Conservation (phyloP, 2,797 vertebrate genomes). For the Calcarius lapponicus region DNA sequence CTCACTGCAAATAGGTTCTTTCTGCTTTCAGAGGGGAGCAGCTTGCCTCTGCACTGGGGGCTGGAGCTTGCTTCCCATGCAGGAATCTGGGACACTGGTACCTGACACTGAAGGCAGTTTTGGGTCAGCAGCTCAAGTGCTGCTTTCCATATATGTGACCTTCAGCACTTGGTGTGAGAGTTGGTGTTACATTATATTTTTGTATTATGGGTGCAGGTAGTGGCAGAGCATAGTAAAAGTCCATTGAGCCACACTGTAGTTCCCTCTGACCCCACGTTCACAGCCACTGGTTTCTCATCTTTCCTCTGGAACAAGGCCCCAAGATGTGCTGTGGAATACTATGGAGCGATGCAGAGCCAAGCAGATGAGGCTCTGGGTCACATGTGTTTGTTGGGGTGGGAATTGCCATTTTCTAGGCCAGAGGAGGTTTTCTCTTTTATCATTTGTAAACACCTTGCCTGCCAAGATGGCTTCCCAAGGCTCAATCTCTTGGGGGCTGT, state of each 20-base stretch:
- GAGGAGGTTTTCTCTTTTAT: not conserved
- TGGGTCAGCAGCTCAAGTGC: not conserved
- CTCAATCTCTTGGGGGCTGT: rapidly evolving
- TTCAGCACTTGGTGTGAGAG: not conserved
- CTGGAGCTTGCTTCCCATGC: not conserved
- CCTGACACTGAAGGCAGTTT: not conserved
- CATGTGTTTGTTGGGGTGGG: not conserved
- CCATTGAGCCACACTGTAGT: not conserved
- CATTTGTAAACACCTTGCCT: not conserved
- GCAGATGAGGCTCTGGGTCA: not conserved
- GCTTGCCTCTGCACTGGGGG: not conserved
- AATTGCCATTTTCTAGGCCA: not conserved
- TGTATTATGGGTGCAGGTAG: rapidly evolving
- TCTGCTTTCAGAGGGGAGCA: not conserved
- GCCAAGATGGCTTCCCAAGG: not conserved
- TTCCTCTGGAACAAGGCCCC: not conserved
- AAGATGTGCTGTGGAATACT: not conserved
- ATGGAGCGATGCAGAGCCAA: not conserved
- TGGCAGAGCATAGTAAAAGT: not conserved
- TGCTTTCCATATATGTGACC: not conserved
- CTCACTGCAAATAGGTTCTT: not conserved
- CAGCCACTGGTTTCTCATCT: not conserved
- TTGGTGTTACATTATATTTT: not conserved
- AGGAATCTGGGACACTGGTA: not conserved
- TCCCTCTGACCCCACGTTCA: not conserved